phyloP scores from a whole-genome alignment of 2,888 invertebrate genomes.

The Labia minor region DNA sequence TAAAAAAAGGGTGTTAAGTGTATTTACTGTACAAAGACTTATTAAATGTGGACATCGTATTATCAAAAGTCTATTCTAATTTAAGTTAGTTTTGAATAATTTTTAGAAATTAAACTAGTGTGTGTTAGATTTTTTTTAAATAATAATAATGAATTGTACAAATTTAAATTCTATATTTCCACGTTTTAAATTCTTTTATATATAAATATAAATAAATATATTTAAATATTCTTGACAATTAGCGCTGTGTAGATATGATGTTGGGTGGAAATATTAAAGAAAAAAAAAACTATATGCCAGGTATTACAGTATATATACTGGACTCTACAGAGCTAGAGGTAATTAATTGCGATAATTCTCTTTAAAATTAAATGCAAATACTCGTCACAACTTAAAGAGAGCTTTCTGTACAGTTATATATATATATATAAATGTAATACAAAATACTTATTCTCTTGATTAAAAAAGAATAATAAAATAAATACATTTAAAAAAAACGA shows the following conservation, averaged over 20 bases:
- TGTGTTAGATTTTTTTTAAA: slow-evolving; percentile 9
- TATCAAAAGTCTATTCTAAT: not conserved
- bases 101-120: slow-evolving; percentile 1
- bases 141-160: not conserved
- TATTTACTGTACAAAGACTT: slow-evolving; percentile 5
- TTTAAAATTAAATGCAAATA: slow-evolving; percentile 13
- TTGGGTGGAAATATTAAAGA: slow-evolving; percentile 1
- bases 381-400: slow-evolving; percentile 13
- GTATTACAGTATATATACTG: not conserved
- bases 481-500: not conserved
- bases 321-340: slow-evolving; percentile 7
- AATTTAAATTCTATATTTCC: slow-evolving; percentile 13
- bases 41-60: slow-evolving; percentile 4
- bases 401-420: slow-evolving; percentile 4
- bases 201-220: slow-evolving; percentile 13
- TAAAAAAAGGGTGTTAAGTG: not conserved
- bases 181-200: slow-evolving; percentile 13
- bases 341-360: slow-evolving; percentile 13
- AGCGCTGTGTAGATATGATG: not conserved
- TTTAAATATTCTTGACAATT: slow-evolving; percentile 1
- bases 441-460: not conserved
- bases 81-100: slow-evolving; percentile 5
- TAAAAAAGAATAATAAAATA: not conserved
- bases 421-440: slow-evolving; percentile 4
- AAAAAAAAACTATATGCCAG: not conserved